These are phyloP conservation scores for Pristis pectinata DNA, from an alignment of 2,797 vertebrate species.

Conservation along the genomic window DNA sequence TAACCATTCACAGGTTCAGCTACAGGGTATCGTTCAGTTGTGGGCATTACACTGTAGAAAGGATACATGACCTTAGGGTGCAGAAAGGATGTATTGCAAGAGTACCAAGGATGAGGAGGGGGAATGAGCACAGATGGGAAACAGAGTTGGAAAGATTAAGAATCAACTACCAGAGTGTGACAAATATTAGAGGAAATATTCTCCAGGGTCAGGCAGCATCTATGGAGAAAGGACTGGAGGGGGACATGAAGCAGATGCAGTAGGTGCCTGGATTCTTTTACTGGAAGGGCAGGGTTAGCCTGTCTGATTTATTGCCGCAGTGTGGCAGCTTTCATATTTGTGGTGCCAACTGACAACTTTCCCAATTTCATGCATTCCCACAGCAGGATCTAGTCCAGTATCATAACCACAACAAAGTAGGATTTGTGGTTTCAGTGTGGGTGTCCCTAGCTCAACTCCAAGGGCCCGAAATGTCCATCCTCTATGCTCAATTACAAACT, in stretches of 20 bases:
- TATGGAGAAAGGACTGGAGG: neutral
- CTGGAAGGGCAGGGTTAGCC: neutral
- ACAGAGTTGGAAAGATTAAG: neutral
- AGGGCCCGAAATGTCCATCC: neutral
- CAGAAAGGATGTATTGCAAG: neutral
- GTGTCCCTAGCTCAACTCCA: no score
- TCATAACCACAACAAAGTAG: neutral
- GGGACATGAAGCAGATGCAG: neutral
- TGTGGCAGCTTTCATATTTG: neutral
- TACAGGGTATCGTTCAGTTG: neutral
- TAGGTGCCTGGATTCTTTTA: neutral
- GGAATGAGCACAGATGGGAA: neutral
- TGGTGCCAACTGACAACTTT: neutral
- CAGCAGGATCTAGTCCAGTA: neutral
- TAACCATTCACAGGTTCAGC: neutral
- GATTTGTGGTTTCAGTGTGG: no score
- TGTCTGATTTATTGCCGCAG: neutral
- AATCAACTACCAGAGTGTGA: neutral
- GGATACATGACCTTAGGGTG: neutral
- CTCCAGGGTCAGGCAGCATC: no score
- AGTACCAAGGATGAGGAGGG: neutral
- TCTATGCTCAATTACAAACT: neutral
- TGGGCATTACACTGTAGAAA: neutral
- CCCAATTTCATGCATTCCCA: neutral
- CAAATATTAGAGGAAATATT: no score